Evolutionary conservation across 23 tunicate species (phyloP), one percentile per base, ranked within the genome.

Genomic region (Diplosoma virens): DNA sequence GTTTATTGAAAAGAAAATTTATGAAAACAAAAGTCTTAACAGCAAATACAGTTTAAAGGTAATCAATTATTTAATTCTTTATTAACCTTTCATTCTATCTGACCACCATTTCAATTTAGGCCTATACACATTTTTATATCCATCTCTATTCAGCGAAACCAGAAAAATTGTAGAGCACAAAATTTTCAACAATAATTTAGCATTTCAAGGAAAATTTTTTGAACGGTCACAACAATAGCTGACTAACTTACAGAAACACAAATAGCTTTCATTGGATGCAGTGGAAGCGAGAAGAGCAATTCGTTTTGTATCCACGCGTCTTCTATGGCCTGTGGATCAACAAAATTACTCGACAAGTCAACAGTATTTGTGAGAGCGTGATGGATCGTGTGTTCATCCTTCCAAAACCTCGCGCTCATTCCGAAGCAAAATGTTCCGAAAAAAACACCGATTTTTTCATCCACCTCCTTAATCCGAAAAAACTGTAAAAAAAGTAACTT

Each of bases 391-490:
- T 90, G 97, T 67, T 90, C 90, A 47, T 90, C 90, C 75, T 90
- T 90, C 97, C 97, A 90, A 90, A 86, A 83, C 0, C 97, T 77
- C 18, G 90, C 89, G 71, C 97, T 90, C 54, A 90, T 74, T 27
- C 97, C 97, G 35, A 84, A 90, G 59, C 86, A 84, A 46, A 84
- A 65, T 11, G 97, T 90, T 30, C 97, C 97, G 55, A 84, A 90
- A 52, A 90, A 84, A 26, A 90, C 74, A 27, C 97, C 97, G 33
- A 90, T 17, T 55, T 31, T 52, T 66, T 90, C 97, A 73, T 90
- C 97, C 1, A 55, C 24, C 33, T 67, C 47, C 28, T 61, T 67
- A 18, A 17, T 36, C 11, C 79, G 48, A 58, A 50, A 45, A 21
- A 78, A 7, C 83, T 78, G 61, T 5, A 63, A 63, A 56, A 56